phyloP scores from a whole-genome alignment of 2,113 vertebrate genomes.

The Equus quagga region DNA sequence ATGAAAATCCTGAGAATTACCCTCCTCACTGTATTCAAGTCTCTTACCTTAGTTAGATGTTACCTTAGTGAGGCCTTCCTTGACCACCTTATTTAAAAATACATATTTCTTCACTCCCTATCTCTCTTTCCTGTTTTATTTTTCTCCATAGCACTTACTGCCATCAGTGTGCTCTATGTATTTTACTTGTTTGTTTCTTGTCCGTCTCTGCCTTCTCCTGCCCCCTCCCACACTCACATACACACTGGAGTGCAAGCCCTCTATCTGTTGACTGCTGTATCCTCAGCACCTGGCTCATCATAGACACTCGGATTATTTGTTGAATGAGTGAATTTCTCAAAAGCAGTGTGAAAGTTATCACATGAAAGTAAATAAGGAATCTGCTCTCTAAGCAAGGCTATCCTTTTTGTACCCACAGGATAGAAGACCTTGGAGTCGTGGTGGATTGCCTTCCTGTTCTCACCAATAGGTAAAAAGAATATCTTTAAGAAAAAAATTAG shows the following conservation, averaged over 20 bases:
- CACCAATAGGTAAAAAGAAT: slow-evolving; percentile 92
- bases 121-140: not conserved
- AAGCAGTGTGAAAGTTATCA: slow-evolving; percentile 27
- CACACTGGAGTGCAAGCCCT: not conserved
- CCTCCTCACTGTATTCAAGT: not conserved
- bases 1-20: slow-evolving; percentile 25
- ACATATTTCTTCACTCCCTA: not conserved
- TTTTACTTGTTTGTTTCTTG: slow-evolving; percentile 3
- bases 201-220: not conserved
- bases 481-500: slow-evolving; percentile 53
- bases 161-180: not conserved
- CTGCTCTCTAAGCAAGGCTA: not conserved
- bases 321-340: slow-evolving; percentile 37
- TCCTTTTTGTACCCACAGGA: slow-evolving; percentile 85
- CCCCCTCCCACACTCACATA: not conserved
- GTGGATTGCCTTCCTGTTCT: slow-evolving; percentile 96
- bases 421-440: slow-evolving; percentile 94
- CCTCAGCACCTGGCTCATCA: not conserved
- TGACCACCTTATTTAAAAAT: slow-evolving; percentile 18
- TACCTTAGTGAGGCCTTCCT: slow-evolving; percentile 8
- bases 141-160: not conserved
- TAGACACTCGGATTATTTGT: not conserved
- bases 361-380: slow-evolving; percentile 35
- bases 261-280: not conserved
- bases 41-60: not conserved